Base-by-base conservation (phyloP, 2,113 vertebrate genomes). In the Pseudonaja textilis region DNA sequence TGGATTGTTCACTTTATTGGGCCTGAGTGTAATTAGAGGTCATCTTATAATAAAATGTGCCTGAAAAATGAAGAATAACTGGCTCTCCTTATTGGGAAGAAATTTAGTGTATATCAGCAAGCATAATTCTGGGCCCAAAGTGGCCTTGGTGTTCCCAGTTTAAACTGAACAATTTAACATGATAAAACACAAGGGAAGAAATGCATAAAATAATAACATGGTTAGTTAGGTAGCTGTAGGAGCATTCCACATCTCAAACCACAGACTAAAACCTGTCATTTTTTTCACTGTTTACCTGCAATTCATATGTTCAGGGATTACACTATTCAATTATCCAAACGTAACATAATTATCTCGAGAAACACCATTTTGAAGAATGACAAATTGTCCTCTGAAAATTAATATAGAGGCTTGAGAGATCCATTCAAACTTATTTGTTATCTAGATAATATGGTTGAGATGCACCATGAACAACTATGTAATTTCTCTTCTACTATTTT, bases 191-290 rank as follows among this genome's bases (percentile, higher is more conserved):
- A 59, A 90, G 89, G 74, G 93, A 91, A 89, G 88, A 89, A 50
- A 55, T 45, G 89, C 85, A 16, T 45, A 69, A 56, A 69, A 5
- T 81, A 89, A 92, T 55, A 85, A 88, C 56, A 87, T 18, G 88
- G 87, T n/a, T 90, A 92, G 88, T 92, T 94, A 94, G 87, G 55
- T 61, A 74, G 69, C 54, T n/a, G 39, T 12, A 87, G 26, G 74
- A 85, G 56, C 81, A 86, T 88, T 25, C 74, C 56, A 86, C 39
- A 86, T 64, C 42, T 42, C 87, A 26, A n/a, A 92, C 69, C 42
- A 22, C 20, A 57, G n/a, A 39, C 34, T 52, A 52, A 85, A 91
- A 29, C 23, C 45, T 23, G 69, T 34, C 57, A 85, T 54, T 89
- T 50, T 59, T 61, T 6, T 42, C 22, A 61, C 18, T 6, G 9